Evolutionary conservation across 2,797 vertebrate genomes (phyloP).

Genomic region (Cottoperca gobio): DNA sequence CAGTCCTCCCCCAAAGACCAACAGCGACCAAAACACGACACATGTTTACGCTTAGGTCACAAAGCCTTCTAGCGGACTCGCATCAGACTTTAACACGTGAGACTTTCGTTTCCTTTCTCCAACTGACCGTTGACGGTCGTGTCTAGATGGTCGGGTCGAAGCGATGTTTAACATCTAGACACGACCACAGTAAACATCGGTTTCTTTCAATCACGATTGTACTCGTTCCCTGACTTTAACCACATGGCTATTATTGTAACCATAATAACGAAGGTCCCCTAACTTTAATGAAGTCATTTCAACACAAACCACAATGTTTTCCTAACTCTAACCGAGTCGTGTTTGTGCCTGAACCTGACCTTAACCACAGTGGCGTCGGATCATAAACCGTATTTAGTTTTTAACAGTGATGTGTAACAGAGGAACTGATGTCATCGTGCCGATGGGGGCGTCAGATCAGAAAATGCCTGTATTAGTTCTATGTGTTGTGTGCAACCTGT

Average conservation of each 20-base stretch:
- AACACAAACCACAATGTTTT: neutral
- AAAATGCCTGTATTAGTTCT: too few relatives aligned
- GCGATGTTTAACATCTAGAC: too few relatives aligned
- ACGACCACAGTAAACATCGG: too few relatives aligned
- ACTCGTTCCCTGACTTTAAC: neutral
- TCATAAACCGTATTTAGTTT: neutral
- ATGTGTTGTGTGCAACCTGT: neutral
- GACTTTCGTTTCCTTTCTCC: neutral
- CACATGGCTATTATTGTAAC: neutral
- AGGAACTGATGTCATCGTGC: too few relatives aligned
- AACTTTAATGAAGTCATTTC: neutral
- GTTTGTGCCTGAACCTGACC: neutral
- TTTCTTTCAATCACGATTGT: neutral
- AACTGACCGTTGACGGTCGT: neutral
- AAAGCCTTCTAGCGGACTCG: too few relatives aligned
- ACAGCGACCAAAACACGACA: too few relatives aligned
- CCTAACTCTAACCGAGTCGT: neutral
- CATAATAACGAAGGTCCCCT: neutral
- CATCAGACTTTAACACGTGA: neutral
- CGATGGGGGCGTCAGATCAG: too few relatives aligned
- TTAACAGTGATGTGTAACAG: neutral
- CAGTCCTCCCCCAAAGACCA: too few relatives aligned
- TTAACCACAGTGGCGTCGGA: neutral
- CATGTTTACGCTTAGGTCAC: too few relatives aligned
- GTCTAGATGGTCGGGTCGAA: too few relatives aligned